A percentile compares a stretch with the other conserved stretches of the same genome.
Evolutionary conservation across 2,113 vertebrate genomes (phyloP).

Genomic region (Himantopus leucocephalus): DNA sequence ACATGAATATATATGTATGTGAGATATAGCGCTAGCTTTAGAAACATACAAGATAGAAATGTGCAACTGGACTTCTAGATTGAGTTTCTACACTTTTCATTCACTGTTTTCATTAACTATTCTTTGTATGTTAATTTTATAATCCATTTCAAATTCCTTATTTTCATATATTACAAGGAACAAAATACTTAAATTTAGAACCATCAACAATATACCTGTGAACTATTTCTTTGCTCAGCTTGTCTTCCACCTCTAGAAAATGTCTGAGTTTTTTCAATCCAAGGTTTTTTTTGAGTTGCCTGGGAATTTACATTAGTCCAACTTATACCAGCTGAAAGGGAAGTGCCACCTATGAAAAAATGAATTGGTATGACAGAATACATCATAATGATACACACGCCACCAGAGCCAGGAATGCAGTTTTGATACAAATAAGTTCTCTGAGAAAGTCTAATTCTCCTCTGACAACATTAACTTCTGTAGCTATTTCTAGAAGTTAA

Average conservation of each 20-base stretch:
- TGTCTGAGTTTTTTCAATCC: conserved; percentile 82
- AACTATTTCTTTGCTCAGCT: conserved; percentile 83
- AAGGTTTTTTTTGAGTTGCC: conserved; percentile 84
- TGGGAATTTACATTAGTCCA: conserved; percentile 90
- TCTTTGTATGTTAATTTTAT: background rate
- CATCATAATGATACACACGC: background rate
- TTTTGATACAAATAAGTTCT: background rate
- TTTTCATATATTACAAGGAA: background rate
- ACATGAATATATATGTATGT: background rate
- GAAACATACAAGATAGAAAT: background rate
- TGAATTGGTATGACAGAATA: background rate
- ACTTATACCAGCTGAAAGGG: conserved; percentile 69
- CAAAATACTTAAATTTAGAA: background rate
- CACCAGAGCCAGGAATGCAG: background rate
- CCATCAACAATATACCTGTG: conserved; percentile 78
- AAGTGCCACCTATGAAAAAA: background rate
- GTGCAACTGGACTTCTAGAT: background rate
- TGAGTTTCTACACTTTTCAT: background rate
- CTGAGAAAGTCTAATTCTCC: background rate
- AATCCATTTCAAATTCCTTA: background rate
- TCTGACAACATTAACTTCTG: background rate
- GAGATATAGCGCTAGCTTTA: background rate
- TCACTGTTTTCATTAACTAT: background rate
- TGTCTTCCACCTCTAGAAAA: conserved; percentile 87
- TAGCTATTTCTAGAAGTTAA: background rate